phyloP scores from a whole-genome alignment of 53 echinoderm and acorn worm species.

The Actinopyga echinites region DNA sequence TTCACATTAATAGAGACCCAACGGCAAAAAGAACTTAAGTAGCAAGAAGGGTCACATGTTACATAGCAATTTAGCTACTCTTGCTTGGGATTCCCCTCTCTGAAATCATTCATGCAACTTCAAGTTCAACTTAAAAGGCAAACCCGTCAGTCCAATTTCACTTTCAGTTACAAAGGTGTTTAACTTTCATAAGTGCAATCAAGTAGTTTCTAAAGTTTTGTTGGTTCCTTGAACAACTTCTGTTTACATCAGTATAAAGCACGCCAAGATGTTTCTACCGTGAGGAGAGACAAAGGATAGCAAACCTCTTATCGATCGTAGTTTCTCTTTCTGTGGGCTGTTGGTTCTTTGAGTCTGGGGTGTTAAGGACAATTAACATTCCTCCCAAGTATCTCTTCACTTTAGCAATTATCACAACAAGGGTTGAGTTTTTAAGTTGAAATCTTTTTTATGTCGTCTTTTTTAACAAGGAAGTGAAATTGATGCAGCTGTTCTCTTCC shows the following conservation, averaged over 20 bases:
- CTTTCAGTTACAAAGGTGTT: slow-evolving; percentile 34
- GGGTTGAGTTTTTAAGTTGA: slow-evolving; percentile 10
- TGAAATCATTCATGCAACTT: neutral
- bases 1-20: too few species aligned
- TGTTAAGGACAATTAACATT: slow-evolving; percentile 33
- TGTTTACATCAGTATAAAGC: slow-evolving; percentile 2
- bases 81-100: slow-evolving; percentile 6
- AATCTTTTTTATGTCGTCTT: neutral
- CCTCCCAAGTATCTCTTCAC: slow-evolving; percentile 20
- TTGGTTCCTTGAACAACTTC: slow-evolving; percentile 20
- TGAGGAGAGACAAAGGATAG: slow-evolving; percentile 15
- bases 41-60: too few species aligned
- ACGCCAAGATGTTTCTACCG: slow-evolving; percentile 9
- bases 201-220: slow-evolving; percentile 39
- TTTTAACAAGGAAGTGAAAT: slow-evolving; percentile 36
- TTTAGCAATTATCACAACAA: slow-evolving; percentile 29
- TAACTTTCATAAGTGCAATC: slow-evolving; percentile 38
- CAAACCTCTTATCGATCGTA: slow-evolving; percentile 1
- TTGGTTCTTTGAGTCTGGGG: neutral
- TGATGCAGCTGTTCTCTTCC: neutral
- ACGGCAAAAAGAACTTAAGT: too few species aligned
- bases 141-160: slow-evolving; percentile 1
- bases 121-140: neutral
- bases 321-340: slow-evolving; percentile 32
- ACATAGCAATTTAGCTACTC: neutral